Evolutionary conservation across 2,888 invertebrate genomes (phyloP), one percentile per base, ranked within the genome.

Genomic region (Campoletis raptor): DNA sequence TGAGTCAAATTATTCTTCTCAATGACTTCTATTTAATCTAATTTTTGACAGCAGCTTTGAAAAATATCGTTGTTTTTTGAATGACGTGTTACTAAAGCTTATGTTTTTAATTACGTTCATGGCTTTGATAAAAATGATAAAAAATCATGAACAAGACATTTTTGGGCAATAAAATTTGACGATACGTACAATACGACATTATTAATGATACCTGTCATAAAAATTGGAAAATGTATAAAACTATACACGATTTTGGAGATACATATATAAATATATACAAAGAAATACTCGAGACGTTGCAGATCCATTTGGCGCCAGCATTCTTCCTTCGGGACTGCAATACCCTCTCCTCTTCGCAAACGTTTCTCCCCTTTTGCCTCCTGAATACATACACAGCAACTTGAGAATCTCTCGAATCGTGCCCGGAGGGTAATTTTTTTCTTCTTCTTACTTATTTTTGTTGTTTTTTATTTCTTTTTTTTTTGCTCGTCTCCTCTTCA

Each of bases 241-340:
- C 12, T n/a, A 8, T 42, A 24, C 18, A 24, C 30, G 40, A 74
- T 57, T 74, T 54, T 21, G 40, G 9, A 42, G 21, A 74, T 74
- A 40, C 21, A 45, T 40, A 54, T 73, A 69, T 70, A 45, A 12
- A 69, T 42, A 24, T 69, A 42, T 42, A 69, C 7, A 64, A 61
- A 18, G 76, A 64, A 64, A 76, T 64, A 45, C 61, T 76, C 76
- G 76, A 61, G 76, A 64, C 64, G 52, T 24, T 64, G 76, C 76
- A 69, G 80, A 74, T 86, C 81, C 80, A 54, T 86, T 83, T 81
- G 86, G 86, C 86, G 86, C 86, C 86, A 81, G 83, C 67, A 48
- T 80, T 86, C 86, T 83, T 83, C 77, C 86, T 77, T 74, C 85
- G 85, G 79, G 85, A 81, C 64, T 45, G 85, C 52, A 78, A 73